Base-by-base conservation (phyloP, 2,888 invertebrate genomes). In the Tenodera sinensis region DNA sequence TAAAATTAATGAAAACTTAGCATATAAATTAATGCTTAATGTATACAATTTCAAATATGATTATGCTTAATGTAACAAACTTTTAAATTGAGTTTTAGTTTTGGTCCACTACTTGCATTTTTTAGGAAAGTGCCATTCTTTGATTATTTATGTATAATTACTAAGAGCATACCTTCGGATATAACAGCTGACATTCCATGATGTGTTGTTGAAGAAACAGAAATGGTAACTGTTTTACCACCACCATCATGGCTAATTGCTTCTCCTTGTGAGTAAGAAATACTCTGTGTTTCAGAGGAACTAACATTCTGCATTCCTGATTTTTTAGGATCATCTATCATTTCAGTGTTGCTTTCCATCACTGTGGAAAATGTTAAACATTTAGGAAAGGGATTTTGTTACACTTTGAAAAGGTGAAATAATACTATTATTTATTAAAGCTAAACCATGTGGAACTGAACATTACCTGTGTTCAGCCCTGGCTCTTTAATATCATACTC, bases 161-260 rank as follows among this genome's bases (percentile, higher is more conserved):
- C 42, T 42, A 42, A 6, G 1, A 12, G 12, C 8, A 25, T 71
- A 71, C 54, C 54, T 71, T 71, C 54, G 28, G 90, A 89, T 20
- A 88, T n/a, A 83, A 89, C 34, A 34, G 90, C 93, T 91, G 88
- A 93, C 91, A 95, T 95, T 93, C 95, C 95, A 92, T 96, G 95
- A 91, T 95, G 95, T 91, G 94, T 94, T 91, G 94, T 94, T 91
- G 95, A 95, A 93, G 95, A 95, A 92, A 95, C 95, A 83, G 93
- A 93, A 91, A 94, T 93, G 27, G 93, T 93, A 90, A 94, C 93
- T 47, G 92, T 93, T 91, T 93, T 93, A 90, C 93, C 93, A 89
- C 93, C 93, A 89, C 91, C 91, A 47, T 85, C 47, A 9, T 47
- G 47, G 34, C 83, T 27, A 28, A 47, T 93, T 90, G 93, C 93